These are phyloP conservation scores for Parapristionchus giblindavisi DNA, from an alignment of 2,888 invertebrate genomes.

Conservation along the genomic window DNA sequence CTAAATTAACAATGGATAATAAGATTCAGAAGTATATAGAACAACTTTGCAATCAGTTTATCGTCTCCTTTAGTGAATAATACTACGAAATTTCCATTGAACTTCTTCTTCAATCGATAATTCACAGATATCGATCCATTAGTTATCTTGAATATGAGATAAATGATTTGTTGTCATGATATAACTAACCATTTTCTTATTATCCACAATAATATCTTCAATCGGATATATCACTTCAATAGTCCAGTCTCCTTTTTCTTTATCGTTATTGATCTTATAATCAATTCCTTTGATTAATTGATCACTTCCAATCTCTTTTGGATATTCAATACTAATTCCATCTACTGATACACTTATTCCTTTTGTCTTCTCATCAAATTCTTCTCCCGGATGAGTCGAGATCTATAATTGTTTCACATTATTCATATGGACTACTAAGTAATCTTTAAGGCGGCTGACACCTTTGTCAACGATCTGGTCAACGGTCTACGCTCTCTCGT, in stretches of 20 bases:
- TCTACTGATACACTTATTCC: neutral
- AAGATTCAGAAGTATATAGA: neutral
- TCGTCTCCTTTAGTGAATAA: slow-evolving; percentile 19
- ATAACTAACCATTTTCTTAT: neutral
- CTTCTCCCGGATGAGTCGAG: slow-evolving; percentile 31
- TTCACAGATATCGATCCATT: neutral
- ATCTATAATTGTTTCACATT: slow-evolving; percentile 1
- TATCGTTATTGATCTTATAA: neutral
- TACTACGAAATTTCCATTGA: slow-evolving; percentile 4
- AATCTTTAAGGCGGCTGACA: too few species aligned
- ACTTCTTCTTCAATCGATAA: slow-evolving; percentile 9
- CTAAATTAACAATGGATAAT: neutral
- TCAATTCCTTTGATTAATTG: slow-evolving; percentile 2
- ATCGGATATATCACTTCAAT: slow-evolving; percentile 4
- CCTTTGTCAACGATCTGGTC: too few species aligned
- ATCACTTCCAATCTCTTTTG: neutral
- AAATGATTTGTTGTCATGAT: neutral
- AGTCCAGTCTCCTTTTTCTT: neutral
- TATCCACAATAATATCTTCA: neutral
- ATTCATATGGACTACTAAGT: neutral
- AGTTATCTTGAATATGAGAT: slow-evolving; percentile 1
- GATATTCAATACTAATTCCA: neutral
- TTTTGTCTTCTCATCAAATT: slow-evolving; percentile 10
- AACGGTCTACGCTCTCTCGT: too few species aligned
- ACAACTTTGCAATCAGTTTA: slow-evolving; percentile 11